These are phyloP conservation scores for Morpho deidamia DNA, from an alignment of 2,888 invertebrate species.

Conservation along the genomic window DNA sequence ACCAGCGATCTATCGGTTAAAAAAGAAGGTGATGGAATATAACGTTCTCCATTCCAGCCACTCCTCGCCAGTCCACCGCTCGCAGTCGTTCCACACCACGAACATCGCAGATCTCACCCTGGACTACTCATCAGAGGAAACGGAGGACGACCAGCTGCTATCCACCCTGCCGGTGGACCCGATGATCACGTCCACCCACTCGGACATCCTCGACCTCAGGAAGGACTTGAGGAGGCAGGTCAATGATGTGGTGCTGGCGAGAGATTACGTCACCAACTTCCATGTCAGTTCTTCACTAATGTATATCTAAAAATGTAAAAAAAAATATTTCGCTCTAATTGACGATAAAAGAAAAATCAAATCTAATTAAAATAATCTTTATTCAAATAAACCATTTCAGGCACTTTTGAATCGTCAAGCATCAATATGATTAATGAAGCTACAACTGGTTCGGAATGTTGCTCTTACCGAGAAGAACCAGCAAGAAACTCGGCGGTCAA, in stretches of 20 bases:
- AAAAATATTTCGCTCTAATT: too few relatives aligned
- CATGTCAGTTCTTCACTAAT: conserved; percentile 54
- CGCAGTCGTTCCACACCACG: conserved; percentile 72
- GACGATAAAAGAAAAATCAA: too few relatives aligned
- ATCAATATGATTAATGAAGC: too few relatives aligned
- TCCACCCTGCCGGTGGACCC: conserved; percentile 53
- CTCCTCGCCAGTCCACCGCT: conserved; percentile 72
- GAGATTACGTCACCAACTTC: conserved; percentile 56
- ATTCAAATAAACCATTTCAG: too few relatives aligned
- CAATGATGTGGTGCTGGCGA: conserved; percentile 51
- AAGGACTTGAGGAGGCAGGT: conserved; percentile 44
- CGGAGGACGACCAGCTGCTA: conserved; percentile 48
- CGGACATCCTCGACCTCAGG: conserved; percentile 57
- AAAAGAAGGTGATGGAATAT: background rate
- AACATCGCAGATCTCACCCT: conserved; percentile 58
- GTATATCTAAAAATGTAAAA: too few relatives aligned
- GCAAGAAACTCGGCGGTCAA: too few relatives aligned
- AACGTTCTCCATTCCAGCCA: conserved; percentile 46
- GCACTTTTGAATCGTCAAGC: too few relatives aligned
- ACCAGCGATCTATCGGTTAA: background rate
- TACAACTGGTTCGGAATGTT: too few relatives aligned
- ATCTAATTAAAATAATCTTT: too few relatives aligned
- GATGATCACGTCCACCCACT: conserved; percentile 64
- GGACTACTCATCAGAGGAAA: conserved; percentile 64
- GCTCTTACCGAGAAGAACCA: too few relatives aligned